A percentile compares a stretch with the other conserved stretches of the same genome.
Conservation (phyloP, 2,888 invertebrate species). For the Coenonympha glycerion region DNA sequence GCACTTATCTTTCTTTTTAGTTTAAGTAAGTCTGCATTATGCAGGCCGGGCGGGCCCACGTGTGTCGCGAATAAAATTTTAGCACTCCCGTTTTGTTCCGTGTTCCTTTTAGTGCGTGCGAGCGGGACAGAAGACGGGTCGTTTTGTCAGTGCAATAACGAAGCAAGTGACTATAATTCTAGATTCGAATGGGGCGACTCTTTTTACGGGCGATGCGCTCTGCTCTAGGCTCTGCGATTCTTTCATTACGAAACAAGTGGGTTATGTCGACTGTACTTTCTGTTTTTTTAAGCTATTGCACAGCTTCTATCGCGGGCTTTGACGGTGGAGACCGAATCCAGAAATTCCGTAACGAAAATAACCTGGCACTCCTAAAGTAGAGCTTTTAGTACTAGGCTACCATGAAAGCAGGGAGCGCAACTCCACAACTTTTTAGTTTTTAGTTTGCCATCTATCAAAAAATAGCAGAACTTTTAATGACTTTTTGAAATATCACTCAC, state of each 20-base stretch:
- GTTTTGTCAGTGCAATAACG: conserved; percentile 60
- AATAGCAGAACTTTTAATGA: no score
- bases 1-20: conserved; percentile 75
- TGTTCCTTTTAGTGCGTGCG: conserved; percentile 45
- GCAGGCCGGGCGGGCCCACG: conserved; percentile 61
- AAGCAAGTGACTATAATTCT: conserved; percentile 59
- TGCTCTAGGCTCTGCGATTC: conserved; percentile 38
- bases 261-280: conserved; percentile 2
- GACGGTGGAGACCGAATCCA: no score
- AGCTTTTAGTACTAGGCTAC: no score
- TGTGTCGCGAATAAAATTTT: conserved; percentile 74
- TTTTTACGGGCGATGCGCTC: conserved; percentile 55
- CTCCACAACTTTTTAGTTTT: no score
- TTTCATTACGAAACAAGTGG: conserved; percentile 41
- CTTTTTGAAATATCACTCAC: no score
- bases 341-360: no score
- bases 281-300: no score
- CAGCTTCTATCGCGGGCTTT: no score
- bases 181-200: conserved; percentile 45
- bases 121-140: conserved; percentile 48
- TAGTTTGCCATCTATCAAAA: no score
- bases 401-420: no score
- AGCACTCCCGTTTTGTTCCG: conserved; percentile 67
- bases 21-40: conserved; percentile 71
- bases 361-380: no score